Percentiles rank a stretch among this genome's conserved stretches.
phyloP scores from a whole-genome alignment of 2,888 invertebrate species.

The Rhimphoctona megacephalus region DNA sequence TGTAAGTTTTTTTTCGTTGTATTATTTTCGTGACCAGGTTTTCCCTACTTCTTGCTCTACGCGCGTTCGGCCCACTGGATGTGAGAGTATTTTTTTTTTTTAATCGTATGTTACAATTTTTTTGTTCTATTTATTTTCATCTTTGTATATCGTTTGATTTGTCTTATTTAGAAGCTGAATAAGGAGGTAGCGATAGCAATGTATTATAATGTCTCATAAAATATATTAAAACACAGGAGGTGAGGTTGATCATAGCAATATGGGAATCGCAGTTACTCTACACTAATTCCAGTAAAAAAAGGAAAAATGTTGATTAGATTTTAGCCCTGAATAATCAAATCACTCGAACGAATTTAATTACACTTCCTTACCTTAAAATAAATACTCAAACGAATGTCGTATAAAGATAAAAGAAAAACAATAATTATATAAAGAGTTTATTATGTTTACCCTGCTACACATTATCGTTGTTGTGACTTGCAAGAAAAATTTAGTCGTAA shows the following conservation, averaged over 20 bases:
- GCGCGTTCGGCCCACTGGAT: slow-evolving; percentile 65
- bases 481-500: neutral
- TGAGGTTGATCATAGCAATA: neutral
- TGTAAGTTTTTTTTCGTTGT: neutral
- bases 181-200: too few species aligned
- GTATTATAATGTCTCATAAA: neutral
- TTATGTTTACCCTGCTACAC: neutral
- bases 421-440: too few species aligned
- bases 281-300: neutral
- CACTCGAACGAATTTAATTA: neutral
- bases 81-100: slow-evolving; percentile 54
- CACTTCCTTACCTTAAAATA: neutral
- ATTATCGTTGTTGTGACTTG: neutral
- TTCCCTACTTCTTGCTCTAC: slow-evolving; percentile 5
- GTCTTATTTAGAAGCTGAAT: neutral
- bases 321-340: neutral
- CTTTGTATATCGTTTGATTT: neutral
- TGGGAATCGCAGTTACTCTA: neutral
- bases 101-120: too few species aligned
- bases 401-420: neutral
- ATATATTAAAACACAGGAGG: neutral
- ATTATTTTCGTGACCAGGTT: too few species aligned
- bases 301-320: neutral
- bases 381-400: neutral
- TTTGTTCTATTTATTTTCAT: neutral